Percentiles rank a stretch among this genome's conserved stretches.
Evolutionary conservation across 1,140 invertebrate genomes (phyloP).

Genomic region (Drosophila subpulchrella): DNA sequence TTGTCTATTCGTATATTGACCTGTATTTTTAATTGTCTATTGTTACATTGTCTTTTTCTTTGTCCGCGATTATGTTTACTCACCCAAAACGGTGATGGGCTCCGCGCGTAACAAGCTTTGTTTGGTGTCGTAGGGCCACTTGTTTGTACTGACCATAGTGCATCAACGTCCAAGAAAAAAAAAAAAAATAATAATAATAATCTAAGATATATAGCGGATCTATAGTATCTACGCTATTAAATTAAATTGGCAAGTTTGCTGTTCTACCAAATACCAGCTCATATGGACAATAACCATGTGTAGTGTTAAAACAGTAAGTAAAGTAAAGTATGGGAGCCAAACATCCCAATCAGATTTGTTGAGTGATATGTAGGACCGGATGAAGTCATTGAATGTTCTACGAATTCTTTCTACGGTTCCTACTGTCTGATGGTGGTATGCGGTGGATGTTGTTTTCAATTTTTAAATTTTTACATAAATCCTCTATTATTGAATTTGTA

Average conservation of each 20-base stretch:
- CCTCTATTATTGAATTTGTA: conserved; percentile 41
- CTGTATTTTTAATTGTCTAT: too few relatives aligned
- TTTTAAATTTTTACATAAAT: conserved; percentile 39
- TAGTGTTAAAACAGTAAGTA: conserved; percentile 48
- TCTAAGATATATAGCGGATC: neutral
- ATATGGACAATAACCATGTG: conserved; percentile 13
- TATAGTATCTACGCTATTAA: neutral
- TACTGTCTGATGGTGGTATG: conserved; percentile 1
- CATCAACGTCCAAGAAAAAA: too few relatives aligned
- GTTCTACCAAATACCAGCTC: conserved; percentile 9
- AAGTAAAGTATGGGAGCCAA: conserved; percentile 39
- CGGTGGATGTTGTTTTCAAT: conserved; percentile 17
- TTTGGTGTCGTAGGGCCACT: too few relatives aligned
- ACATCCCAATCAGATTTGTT: conserved; percentile 17
- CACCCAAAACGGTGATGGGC: too few relatives aligned
- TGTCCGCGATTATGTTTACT: too few relatives aligned
- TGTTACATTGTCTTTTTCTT: too few relatives aligned
- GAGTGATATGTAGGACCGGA: conserved; percentile 30
- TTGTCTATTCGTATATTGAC: too few relatives aligned
- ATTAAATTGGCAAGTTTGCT: neutral
- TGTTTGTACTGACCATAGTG: too few relatives aligned
- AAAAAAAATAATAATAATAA: too few relatives aligned
- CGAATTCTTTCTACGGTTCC: conserved; percentile 35
- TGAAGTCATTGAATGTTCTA: conserved; percentile 38
- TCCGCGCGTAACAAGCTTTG: too few relatives aligned